Percentiles rank a stretch among this genome's conserved stretches.
phyloP scores from a whole-genome alignment of 2,797 vertebrate species.

The Cirrhinus mrigala region DNA sequence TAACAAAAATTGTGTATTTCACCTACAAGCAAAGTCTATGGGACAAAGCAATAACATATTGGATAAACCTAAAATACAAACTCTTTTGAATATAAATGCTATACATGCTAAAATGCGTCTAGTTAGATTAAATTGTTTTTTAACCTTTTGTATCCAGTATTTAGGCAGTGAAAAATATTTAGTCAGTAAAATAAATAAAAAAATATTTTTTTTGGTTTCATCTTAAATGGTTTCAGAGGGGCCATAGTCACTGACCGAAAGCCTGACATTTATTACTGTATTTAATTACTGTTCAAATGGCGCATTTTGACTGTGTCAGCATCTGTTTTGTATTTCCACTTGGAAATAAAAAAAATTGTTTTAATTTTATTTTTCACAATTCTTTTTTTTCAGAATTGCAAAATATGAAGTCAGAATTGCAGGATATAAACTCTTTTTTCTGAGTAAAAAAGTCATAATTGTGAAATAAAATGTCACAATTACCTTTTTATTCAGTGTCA shows the following conservation, averaged over 20 bases:
- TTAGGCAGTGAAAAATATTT: background rate
- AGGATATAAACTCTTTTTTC: no score
- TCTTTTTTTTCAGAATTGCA: background rate
- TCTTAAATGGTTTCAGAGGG: no score
- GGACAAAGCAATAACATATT: background rate
- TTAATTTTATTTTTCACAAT: background rate
- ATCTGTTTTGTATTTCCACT: background rate
- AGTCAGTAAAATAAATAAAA: no score
- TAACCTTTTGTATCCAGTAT: background rate
- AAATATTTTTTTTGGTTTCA: no score
- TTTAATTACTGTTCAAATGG: background rate
- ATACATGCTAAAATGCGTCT: background rate
- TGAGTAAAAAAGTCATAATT: no score
- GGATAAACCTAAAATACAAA: background rate
- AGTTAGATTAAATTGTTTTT: background rate
- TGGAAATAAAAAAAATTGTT: background rate
- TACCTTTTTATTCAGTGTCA: no score
- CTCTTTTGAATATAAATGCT: background rate
- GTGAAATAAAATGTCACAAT: no score
- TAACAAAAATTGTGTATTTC: background rate
- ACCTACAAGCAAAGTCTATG: background rate
- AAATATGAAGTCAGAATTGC: background rate
- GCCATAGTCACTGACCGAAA: no score
- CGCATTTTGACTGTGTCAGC: background rate
- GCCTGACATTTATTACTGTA: background rate